Conservation (phyloP, 2,888 invertebrate species). For the Dinocampus coccinellae region DNA sequence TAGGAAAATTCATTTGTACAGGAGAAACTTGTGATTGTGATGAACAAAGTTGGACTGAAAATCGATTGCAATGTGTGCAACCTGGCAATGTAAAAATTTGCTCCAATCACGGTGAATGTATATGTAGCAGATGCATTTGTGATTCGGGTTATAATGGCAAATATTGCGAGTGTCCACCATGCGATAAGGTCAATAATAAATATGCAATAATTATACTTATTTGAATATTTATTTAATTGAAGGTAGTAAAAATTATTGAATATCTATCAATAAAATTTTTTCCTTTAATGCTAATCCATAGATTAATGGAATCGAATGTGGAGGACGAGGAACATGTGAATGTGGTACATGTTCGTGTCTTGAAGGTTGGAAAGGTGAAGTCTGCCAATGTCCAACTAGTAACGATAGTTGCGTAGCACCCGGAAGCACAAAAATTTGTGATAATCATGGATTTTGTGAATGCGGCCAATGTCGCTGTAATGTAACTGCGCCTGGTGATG, state of each 20-base stretch:
- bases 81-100: conserved; percentile 73
- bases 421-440: conserved; percentile 54
- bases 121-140: conserved; percentile 83
- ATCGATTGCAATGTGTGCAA: conserved; percentile 72
- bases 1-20: conserved; percentile 26
- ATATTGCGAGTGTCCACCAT: conserved; percentile 76
- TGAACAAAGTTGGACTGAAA: conserved; percentile 68
- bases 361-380: conserved; percentile 53
- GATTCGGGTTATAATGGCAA: conserved; percentile 73
- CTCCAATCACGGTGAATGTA: conserved; percentile 82
- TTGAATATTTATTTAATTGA: too few relatives aligned
- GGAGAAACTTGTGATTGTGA: conserved; percentile 75
- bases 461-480: conserved; percentile 58
- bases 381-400: conserved; percentile 55
- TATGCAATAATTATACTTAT: too few relatives aligned
- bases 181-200: conserved; percentile 71
- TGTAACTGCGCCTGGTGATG: conserved; percentile 46
- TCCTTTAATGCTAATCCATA: conserved; percentile 24
- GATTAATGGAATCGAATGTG: conserved; percentile 56
- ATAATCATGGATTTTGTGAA: conserved; percentile 55
- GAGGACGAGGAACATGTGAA: conserved; percentile 52
- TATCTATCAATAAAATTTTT: neutral
- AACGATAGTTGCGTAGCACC: conserved; percentile 52
- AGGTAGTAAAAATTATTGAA: too few relatives aligned
- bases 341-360: conserved; percentile 55